phyloP scores from a whole-genome alignment of 35 echinoderm and acorn worm genomes.

The Eucidaris tribuloides region DNA sequence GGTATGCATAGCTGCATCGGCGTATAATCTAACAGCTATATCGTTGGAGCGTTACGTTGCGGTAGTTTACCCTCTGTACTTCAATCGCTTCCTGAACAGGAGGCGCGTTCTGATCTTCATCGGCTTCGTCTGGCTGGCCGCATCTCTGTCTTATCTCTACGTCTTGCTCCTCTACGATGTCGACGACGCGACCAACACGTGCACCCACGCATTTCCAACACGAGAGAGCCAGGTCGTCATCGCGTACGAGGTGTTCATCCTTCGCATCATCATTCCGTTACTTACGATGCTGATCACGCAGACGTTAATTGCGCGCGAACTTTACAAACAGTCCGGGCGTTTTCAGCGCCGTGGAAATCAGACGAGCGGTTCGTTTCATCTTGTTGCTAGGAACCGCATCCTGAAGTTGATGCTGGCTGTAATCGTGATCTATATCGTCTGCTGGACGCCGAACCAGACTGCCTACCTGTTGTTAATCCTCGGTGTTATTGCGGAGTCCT shows the following conservation, averaged over 20 bases:
- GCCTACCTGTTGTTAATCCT: background rate
- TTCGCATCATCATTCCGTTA: background rate
- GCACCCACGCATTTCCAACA: background rate
- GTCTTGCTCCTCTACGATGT: background rate
- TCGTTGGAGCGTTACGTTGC: background rate
- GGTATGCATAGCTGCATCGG: background rate
- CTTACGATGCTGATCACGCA: background rate
- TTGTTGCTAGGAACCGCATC: background rate
- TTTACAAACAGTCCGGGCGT: background rate
- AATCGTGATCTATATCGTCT: slow-evolving; percentile 8
- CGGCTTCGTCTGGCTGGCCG: background rate
- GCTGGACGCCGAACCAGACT: background rate
- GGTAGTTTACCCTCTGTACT: background rate
- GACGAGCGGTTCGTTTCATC: background rate
- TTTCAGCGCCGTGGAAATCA: background rate
- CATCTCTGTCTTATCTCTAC: background rate
- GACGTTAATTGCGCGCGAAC: background rate
- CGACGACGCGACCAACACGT: background rate
- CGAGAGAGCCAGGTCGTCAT: background rate
- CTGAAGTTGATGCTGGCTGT: slow-evolving; percentile 8
- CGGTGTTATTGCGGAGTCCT: background rate
- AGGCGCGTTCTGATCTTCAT: background rate
- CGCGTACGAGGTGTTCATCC: background rate
- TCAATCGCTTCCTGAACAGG: background rate
- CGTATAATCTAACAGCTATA: background rate